Base-by-base conservation (phyloP, 2,888 invertebrate species). In the Cyclophora albipunctata region DNA sequence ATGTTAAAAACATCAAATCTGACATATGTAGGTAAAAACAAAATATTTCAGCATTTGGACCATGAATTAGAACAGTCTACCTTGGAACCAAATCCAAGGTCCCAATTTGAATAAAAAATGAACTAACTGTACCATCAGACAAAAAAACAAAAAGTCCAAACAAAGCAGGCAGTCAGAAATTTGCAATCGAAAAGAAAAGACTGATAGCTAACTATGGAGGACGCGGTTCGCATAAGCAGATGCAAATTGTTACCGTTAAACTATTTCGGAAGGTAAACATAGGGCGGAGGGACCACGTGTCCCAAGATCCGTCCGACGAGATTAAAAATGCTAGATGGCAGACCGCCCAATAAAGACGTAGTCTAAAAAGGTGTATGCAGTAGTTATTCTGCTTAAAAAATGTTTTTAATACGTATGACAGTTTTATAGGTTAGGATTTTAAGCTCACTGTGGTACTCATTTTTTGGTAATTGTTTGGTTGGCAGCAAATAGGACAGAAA, bases 181-280 rank as follows among this genome's bases (percentile, higher is more conserved):
- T 62, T 53, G 60, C 64, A 63, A 65, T 63, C 66, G 67, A 65
- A 70, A 67, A 67, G 58, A 53, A 64, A 63, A 75, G 71, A 77
- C 79, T 78, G 73, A 78, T 78, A 80, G 83, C 80, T 87, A 86
- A 86, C 83, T 82, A 84, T 77, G 69, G 71, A 84, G 85, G 87
- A 81, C 78, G 84, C 81, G 71, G 82, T 73, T 65, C 72, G 86
- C 82, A 86, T 87, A 88, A 87, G 78, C 74, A 86, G 80, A 88
- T 88, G 88, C 86, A 88, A 88, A 88, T 88, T 84, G 88, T 81
- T 77, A 77, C 83, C 83, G 88, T 87, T 86, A 86, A 88, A 88
- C 88, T 88, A 88, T 88, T 88, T 86, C 82, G 80, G 82, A 84
- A 87, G 87, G 87, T 87, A 88, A 87, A 88, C 87, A 88, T 66